Conservation (phyloP, 2,113 vertebrate species). For the Cyanistes caeruleus region DNA sequence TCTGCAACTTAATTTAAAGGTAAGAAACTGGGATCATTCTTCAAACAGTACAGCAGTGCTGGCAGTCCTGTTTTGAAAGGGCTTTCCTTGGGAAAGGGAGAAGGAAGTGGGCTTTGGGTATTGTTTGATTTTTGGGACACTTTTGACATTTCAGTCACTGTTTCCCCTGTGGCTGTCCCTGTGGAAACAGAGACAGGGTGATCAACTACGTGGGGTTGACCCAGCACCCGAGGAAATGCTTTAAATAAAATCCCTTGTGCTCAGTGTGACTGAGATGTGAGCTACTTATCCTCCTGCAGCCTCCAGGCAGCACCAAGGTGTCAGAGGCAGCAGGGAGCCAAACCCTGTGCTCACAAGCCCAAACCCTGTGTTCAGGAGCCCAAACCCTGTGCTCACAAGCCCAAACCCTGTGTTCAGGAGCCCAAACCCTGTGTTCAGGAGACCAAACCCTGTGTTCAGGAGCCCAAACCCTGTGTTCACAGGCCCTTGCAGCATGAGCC, state of each 20-base stretch:
- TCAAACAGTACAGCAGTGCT: neutral
- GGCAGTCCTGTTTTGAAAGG: neutral
- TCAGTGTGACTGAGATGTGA: neutral
- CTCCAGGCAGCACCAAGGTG: fast-evolving
- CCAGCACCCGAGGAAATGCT: fast-evolving
- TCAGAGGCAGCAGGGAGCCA: neutral
- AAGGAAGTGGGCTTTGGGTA: neutral
- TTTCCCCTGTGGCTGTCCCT: neutral
- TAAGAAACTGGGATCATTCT: neutral
- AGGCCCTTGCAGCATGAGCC: neutral
- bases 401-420: fast-evolving
- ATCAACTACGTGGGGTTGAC: neutral
- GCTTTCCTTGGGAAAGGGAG: neutral
- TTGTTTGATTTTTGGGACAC: neutral
- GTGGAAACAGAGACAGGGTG: neutral
- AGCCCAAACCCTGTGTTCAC: neutral
- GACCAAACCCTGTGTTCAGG: fast-evolving
- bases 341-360: fast-evolving
- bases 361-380: neutral
- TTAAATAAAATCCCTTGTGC: neutral
- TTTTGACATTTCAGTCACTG: neutral
- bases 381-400: fast-evolving
- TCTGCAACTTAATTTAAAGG: slow-evolving; percentile 69
- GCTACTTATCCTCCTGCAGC: neutral
- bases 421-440: neutral